Base-by-base conservation (phyloP, 2,797 vertebrate genomes). In the Sebastes nivosus region DNA sequence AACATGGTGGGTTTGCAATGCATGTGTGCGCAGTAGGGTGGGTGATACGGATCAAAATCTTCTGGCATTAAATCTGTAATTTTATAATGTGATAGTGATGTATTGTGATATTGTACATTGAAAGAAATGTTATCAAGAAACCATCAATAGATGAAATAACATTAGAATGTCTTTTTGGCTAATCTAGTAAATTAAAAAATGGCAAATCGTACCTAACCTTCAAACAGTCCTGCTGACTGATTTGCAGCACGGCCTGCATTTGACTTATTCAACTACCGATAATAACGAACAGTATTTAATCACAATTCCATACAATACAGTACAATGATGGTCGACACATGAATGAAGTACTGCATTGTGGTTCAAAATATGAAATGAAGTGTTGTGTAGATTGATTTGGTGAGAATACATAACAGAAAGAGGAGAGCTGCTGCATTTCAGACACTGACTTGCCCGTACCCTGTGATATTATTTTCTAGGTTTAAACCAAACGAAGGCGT, bases 401-500 rank as follows among this genome's bases (percentile, higher is more conserved):
- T 58, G 18, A 32, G 38, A 42, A 18, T 7, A 42, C 38, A 42
- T 16, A 50, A 13, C 29, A 36, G 12, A 59, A 55, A 12, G 16
- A 36, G 52, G 27, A 46, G 4, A 64, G 50, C 29, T 24, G 3
- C 6, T 67, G 24, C 12, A 3, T 8, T 66, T 11, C 20, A 69
- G 2, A 65, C 29, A 3, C 67, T 80, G 16, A 82, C 42, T 25
- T 11, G 20, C 10, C 14, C 38, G 4, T 38, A 4, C 14, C 7
- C 7, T 83, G 22, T 83, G 27, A 22, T 64, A 2, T 79, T 67
- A 11, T 54, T 71, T 76, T 79, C 6, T 68, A 99, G 99, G 70
- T 99, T 99, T 93, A 99, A 99, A 86, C 96, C 98, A 57, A 99
- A 99, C 50, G 98, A 99, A 95, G 99, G 98, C 2, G 97, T 99